A percentile compares a stretch with the other conserved stretches of the same genome.
Evolutionary conservation across 2,113 vertebrate genomes (phyloP).

Genomic region (Callipepla californica): DNA sequence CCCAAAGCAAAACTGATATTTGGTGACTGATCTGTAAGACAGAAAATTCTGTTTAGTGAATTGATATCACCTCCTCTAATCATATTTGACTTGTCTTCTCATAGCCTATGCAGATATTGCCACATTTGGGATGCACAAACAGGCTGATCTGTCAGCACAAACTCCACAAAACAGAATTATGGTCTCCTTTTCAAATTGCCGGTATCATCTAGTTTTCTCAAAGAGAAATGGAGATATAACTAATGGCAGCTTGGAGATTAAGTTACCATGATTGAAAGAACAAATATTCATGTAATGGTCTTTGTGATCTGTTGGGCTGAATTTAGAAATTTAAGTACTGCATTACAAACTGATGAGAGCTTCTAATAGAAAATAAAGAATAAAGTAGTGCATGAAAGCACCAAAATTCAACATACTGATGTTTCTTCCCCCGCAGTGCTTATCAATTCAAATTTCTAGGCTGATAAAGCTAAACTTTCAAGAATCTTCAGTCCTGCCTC

Average conservation of each 20-base stretch:
- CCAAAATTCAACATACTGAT: fast-evolving
- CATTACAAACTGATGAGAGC: neutral
- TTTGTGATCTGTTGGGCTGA: neutral
- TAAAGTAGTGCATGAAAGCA: neutral
- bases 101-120: fast-evolving
- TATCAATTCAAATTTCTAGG: too few species aligned
- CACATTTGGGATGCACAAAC: neutral
- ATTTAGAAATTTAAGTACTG: neutral
- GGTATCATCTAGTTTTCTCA: neutral
- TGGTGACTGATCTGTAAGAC: neutral
- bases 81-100: neutral
- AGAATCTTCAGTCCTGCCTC: fast-evolving
- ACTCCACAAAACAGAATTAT: neutral
- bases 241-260: neutral
- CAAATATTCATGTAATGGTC: neutral
- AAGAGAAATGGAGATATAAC: neutral
- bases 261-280: neutral
- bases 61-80: neutral
- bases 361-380: neutral
- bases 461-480: neutral
- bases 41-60: neutral
- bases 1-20: neutral
- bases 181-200: neutral
- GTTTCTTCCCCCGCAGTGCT: too few species aligned
- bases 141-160: neutral